Conservation (phyloP, 1,140 invertebrate species). For the Rhagoletis pomonella region DNA sequence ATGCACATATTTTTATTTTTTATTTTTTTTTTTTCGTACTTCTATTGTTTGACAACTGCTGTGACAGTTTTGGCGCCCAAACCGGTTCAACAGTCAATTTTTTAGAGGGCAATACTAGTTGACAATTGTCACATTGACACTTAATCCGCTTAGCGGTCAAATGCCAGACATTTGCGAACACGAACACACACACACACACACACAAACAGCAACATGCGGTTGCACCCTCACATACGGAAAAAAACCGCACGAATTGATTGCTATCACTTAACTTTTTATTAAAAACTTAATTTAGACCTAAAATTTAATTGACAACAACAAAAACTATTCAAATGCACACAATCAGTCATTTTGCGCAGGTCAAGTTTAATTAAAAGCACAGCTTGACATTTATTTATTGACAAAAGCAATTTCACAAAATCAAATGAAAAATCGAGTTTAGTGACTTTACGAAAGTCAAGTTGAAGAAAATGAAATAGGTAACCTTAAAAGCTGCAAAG, state of each 20-base stretch:
- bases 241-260: constrained; percentile 37
- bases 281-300: constrained; percentile 18
- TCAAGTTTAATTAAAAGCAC: constrained; percentile 17
- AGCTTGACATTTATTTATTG: constrained; percentile 37
- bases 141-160: constrained; percentile 51
- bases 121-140: constrained; percentile 36
- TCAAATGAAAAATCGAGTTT: background rate
- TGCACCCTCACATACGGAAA: background rate
- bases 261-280: constrained; percentile 10
- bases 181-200: background rate
- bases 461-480: too few relatives aligned
- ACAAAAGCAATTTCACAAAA: constrained; percentile 21
- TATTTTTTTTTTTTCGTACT: background rate
- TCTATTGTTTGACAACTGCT: constrained; percentile 1
- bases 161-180: background rate
- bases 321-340: background rate
- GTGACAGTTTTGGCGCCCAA: constrained; percentile 25
- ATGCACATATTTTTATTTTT: background rate
- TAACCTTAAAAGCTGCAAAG: too few relatives aligned
- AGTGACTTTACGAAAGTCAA: too few relatives aligned
- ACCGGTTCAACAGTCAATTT: background rate
- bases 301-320: background rate
- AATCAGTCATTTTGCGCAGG: background rate
- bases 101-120: constrained; percentile 23
- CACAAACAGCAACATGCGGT: background rate